Conservation (phyloP, 1,140 invertebrate species). For the Micrasema minimum region DNA sequence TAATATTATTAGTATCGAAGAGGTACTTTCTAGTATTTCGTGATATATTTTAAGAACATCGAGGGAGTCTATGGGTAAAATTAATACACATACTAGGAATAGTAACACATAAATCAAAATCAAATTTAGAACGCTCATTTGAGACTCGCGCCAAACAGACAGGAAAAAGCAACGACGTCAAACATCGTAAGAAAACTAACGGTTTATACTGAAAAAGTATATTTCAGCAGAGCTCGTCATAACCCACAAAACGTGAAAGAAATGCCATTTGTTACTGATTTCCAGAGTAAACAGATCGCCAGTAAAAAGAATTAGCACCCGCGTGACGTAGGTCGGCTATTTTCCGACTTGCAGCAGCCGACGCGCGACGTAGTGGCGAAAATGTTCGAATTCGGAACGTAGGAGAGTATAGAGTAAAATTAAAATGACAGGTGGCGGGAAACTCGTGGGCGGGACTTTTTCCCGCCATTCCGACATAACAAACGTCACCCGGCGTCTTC, state of each 20-base stretch:
- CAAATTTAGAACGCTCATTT: constrained; percentile 10
- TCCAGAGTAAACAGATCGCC: constrained; percentile 11
- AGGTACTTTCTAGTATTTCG: no score
- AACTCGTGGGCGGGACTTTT: constrained; percentile 13
- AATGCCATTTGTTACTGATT: background rate
- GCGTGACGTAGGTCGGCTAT: background rate
- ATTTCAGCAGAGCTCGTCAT: background rate
- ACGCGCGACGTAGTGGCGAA: constrained; percentile 10
- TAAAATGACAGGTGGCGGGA: constrained; percentile 30
- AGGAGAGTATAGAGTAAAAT: constrained; percentile 23
- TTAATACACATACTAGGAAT: background rate
- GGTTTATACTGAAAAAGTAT: constrained; percentile 9
- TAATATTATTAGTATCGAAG: no score
- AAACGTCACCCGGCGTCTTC: constrained; percentile 12
- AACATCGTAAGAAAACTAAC: background rate
- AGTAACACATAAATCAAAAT: background rate
- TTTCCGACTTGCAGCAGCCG: background rate
- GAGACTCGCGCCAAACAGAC: background rate
- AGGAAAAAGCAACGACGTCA: constrained; percentile 2
- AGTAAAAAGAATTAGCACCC: background rate
- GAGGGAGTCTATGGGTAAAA: background rate
- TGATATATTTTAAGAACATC: background rate
- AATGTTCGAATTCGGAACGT: constrained; percentile 8
- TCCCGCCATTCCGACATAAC: constrained; percentile 13
- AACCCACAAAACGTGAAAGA: background rate